Conservation (phyloP, 2,888 invertebrate species). For the Calliopum simillimum region DNA sequence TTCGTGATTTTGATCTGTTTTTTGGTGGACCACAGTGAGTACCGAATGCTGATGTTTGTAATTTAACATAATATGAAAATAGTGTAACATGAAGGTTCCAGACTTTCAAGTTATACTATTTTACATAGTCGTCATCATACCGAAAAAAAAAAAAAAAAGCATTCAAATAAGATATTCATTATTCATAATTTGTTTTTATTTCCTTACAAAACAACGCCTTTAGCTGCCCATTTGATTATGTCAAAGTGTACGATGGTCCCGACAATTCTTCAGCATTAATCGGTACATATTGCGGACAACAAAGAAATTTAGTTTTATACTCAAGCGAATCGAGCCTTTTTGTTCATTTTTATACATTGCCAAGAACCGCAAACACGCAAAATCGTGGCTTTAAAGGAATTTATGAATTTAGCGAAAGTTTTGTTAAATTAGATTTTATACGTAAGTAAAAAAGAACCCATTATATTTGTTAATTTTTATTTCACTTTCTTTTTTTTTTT, state of each 20-base stretch:
- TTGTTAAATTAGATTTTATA: conserved; percentile 94
- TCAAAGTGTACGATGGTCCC: conserved; percentile 95
- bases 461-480: neutral
- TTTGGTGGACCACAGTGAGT: conserved; percentile 98
- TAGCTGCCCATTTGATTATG: conserved; percentile 98
- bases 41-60: conserved; percentile 55
- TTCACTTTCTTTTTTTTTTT: conserved; percentile 4
- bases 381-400: conserved; percentile 98
- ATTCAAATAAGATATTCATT: neutral
- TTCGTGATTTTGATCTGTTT: conserved; percentile 98
- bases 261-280: conserved; percentile 90
- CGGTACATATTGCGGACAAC: conserved; percentile 97
- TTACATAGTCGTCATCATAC: neutral
- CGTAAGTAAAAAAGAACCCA: conserved; percentile 60
- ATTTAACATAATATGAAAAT: neutral
- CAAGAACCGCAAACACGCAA: conserved; percentile 92
- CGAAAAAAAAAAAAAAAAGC: conserved; percentile 21
- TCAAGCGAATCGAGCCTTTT: conserved; percentile 92
- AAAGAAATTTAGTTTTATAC: conserved; percentile 94
- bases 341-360: conserved; percentile 91
- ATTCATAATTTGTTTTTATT: conserved; percentile 11
- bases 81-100: neutral
- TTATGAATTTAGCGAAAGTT: conserved; percentile 98
- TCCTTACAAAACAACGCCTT: conserved; percentile 3
- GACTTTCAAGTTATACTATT: neutral